Conservation (phyloP, 1,140 invertebrate species). For the Ceratosolen fusciceps region DNA sequence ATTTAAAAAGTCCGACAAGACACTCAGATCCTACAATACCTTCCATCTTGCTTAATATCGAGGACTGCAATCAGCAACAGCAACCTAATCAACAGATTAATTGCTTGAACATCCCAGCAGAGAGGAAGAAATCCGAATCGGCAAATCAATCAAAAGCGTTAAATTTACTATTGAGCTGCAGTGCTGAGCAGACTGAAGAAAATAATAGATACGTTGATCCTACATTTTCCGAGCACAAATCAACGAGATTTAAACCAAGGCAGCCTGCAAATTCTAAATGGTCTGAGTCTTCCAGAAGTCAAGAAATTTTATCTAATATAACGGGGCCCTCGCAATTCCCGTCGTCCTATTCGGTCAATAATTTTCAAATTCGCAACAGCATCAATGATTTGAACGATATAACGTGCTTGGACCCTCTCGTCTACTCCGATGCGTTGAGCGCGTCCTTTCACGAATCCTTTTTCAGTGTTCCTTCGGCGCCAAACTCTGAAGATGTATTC, state of each 20-base stretch:
- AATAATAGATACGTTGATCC: constrained; percentile 50
- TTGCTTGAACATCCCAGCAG: not conserved
- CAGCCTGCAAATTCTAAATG: constrained; percentile 65
- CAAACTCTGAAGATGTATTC: constrained; percentile 62
- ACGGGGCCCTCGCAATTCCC: constrained; percentile 59
- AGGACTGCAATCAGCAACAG: constrained; percentile 56
- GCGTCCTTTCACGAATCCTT: constrained; percentile 66
- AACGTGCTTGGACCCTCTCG: constrained; percentile 61
- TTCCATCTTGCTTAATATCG: constrained; percentile 63
- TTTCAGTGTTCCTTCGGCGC: constrained; percentile 61
- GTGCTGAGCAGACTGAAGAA: constrained; percentile 14
- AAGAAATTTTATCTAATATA: constrained; percentile 61
- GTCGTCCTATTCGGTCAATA: constrained; percentile 66
- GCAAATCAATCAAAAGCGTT: constrained; percentile 54
- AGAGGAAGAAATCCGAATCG: not conserved
- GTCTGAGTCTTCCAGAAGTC: constrained; percentile 67
- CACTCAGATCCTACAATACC: constrained; percentile 63
- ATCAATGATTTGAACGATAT: constrained; percentile 64
- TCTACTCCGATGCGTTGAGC: constrained; percentile 63
- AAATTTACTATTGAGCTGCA: constrained; percentile 46
- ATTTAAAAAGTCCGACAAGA: constrained; percentile 56
- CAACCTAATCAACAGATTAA: not conserved
- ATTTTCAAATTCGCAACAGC: constrained; percentile 64
- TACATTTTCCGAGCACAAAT: constrained; percentile 63
- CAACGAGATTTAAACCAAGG: constrained; percentile 64